A percentile compares a stretch with the other conserved stretches of the same genome.
These are phyloP conservation scores for Pseudochirops cupreus DNA, from an alignment of 2,797 vertebrate genomes.

Conservation along the genomic window DNA sequence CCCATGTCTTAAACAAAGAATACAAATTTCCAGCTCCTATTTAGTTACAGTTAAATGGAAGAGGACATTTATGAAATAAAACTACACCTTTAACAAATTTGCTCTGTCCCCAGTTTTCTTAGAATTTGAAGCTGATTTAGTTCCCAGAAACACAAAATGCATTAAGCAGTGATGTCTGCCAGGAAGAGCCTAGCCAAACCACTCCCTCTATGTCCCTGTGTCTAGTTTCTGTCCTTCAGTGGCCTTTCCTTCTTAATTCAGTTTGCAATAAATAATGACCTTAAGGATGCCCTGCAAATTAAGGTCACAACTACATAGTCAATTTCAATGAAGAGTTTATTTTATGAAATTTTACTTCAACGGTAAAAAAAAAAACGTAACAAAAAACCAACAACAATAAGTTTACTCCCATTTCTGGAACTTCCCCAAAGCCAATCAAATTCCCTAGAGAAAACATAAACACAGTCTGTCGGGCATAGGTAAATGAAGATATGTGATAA, in stretches of 20 bases:
- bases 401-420: neutral
- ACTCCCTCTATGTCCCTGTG: neutral
- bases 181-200: neutral
- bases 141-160: neutral
- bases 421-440: constrained; percentile 61
- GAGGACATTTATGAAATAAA: constrained; percentile 42
- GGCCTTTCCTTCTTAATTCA: neutral
- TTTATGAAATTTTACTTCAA: neutral
- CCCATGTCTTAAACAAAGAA: constrained; percentile 12
- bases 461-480: neutral
- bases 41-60: neutral
- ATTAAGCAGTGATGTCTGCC: neutral
- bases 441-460: constrained; percentile 23
- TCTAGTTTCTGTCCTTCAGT: neutral
- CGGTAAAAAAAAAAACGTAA: neutral
- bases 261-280: neutral
- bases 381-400: neutral
- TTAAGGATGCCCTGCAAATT: neutral
- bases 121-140: constrained; percentile 24
- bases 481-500: neutral
- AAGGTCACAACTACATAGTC: constrained; percentile 5
- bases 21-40: constrained; percentile 6
- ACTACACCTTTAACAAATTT: constrained; percentile 20
- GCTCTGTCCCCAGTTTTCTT: constrained; percentile 28
- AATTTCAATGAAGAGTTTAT: neutral